Evolutionary conservation across 2,888 invertebrate species (phyloP).

Genomic region (Dolomedes plantarius): DNA sequence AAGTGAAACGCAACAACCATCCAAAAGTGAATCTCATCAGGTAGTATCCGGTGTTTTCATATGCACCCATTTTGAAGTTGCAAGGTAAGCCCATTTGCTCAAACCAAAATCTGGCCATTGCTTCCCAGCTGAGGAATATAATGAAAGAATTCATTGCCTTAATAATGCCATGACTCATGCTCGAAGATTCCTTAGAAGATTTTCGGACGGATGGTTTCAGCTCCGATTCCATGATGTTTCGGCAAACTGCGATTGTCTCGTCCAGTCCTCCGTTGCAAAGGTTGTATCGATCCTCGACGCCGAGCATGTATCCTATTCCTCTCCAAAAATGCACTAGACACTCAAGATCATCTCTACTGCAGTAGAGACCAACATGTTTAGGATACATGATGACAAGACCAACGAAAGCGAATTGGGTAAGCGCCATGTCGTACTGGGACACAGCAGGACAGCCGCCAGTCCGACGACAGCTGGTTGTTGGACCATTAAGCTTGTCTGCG

Average conservation of each 20-base stretch:
- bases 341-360: constrained; percentile 82
- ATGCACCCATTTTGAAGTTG: constrained; percentile 48
- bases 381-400: constrained; percentile 83
- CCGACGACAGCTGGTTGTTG: background rate
- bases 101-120: constrained; percentile 69
- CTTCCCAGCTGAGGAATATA: constrained; percentile 71
- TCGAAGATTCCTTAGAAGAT: constrained; percentile 54
- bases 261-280: constrained; percentile 69
- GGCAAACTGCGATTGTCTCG: constrained; percentile 68
- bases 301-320: constrained; percentile 87
- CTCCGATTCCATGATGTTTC: constrained; percentile 59
- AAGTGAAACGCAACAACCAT: constrained; percentile 36
- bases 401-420: constrained; percentile 92
- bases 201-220: constrained; percentile 62
- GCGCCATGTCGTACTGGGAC: constrained; percentile 88
- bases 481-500: constrained; percentile 74
- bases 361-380: constrained; percentile 82
- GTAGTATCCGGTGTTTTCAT: constrained; percentile 63
- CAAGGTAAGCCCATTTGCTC: constrained; percentile 62
- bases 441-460: constrained; percentile 76
- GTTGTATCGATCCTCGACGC: constrained; percentile 83
- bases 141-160: constrained; percentile 71
- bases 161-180: constrained; percentile 70
- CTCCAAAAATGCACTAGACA: constrained; percentile 90
- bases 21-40: constrained; percentile 68